Evolutionary conservation across 2,797 vertebrate species (phyloP), one percentile per base, ranked within the genome.

Genomic region (Chromis chromis): DNA sequence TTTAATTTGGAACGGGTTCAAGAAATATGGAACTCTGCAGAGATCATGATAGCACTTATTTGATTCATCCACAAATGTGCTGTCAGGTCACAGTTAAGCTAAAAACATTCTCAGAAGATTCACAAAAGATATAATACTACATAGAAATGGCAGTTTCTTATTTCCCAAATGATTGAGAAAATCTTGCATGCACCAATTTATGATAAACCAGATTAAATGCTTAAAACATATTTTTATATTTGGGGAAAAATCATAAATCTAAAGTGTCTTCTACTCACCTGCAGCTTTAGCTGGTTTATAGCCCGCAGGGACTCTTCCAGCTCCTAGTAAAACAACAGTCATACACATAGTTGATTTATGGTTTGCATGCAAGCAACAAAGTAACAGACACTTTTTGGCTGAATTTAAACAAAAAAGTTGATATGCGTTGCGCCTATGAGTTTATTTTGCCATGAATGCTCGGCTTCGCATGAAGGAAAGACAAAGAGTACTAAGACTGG

Each of bases 231-330:
- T 73, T 67, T 76, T 69, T 64, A 68, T 60, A 52, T 53, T 52
- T 28, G 12, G 1, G 25, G 52, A n/a, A 12, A 27, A 54, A 75
- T 65, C 46, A 73, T 83, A 65, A 84, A 75, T 79, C 21, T 12
- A 65, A 31, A 14, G 27, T 78, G 14, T 80, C 44, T 52, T 59
- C 17, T 61, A 80, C 92, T 91, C 80, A 95, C 95, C 94, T 86
- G 82, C 92, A 87, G 93, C 66, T 89, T 95, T 95, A n/a, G 92
- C 92, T 68, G 93, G 93, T 90, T 95, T 95, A 84, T 92, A 95
- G 74, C 89, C 93, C 0, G 54, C 46, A 36, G 89, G 90, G 79
- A 91, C 85, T 63, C 89, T 84, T 73, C 88, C 94, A 86, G 90
- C 82, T 55, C 94, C 93, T 96, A 82, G 67, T 74, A 85, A 90